Evolutionary conservation across 2,888 invertebrate genomes (phyloP).

Genomic region (Machimus rusticus): DNA sequence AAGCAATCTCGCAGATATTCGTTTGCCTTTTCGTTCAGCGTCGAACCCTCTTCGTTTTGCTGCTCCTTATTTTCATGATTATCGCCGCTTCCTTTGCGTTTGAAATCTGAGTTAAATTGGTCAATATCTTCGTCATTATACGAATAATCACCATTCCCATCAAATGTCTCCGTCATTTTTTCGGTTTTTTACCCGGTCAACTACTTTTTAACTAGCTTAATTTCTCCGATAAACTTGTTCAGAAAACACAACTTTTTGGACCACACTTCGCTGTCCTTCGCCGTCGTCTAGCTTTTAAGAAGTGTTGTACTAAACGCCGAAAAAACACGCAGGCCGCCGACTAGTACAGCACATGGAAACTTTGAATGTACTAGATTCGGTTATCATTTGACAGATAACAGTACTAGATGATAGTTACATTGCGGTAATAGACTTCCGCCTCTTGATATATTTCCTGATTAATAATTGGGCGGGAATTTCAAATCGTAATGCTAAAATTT

Average conservation of each 20-base stretch:
- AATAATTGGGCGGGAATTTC: background rate
- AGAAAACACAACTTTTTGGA: background rate
- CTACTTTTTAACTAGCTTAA: background rate
- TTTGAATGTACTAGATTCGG: background rate
- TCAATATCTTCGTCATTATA: conserved; percentile 55
- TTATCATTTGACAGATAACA: background rate
- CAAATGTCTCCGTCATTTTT: conserved; percentile 62
- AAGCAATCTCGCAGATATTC: conserved; percentile 80
- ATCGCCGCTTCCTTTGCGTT: conserved; percentile 55
- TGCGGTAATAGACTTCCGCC: background rate
- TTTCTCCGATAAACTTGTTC: background rate
- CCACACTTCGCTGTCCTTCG: background rate
- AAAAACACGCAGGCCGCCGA: background rate
- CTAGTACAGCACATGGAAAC: background rate
- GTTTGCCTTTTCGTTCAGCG: conserved; percentile 74
- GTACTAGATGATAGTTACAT: background rate
- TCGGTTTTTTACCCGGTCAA: background rate
- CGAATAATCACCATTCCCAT: conserved; percentile 62
- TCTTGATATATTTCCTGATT: background rate
- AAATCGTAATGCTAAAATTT: too few species aligned
- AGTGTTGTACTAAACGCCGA: background rate
- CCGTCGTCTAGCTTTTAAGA: background rate
- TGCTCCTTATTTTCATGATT: conserved; percentile 42
- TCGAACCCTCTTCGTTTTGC: conserved; percentile 64
- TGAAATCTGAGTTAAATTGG: conserved; percentile 54